Evolutionary conservation across 2,888 invertebrate genomes (phyloP).

Genomic region (Brachycybe producta): DNA sequence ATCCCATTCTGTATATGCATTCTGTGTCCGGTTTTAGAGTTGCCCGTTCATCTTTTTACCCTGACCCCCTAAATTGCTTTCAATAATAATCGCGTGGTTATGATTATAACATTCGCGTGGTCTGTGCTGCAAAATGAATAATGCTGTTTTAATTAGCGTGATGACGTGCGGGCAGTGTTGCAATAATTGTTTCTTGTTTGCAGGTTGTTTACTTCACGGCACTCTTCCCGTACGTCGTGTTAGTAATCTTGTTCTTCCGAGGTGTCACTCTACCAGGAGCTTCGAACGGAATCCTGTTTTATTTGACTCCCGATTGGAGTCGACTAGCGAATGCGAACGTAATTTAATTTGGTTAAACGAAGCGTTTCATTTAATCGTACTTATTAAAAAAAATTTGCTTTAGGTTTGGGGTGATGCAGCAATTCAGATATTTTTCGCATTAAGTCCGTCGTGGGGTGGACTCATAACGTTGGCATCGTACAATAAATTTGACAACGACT

Average conservation of each 20-base stretch:
- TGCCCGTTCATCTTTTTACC: no score
- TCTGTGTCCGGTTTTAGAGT: no score
- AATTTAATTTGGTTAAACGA: constrained; percentile 11
- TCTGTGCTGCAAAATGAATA: not conserved
- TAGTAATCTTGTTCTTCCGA: constrained; percentile 60
- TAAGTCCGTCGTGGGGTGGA: constrained; percentile 77
- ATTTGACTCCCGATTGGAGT: constrained; percentile 62
- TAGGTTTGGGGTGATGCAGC: constrained; percentile 72
- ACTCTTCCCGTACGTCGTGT: constrained; percentile 58
- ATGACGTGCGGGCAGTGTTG: not conserved
- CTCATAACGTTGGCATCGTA: constrained; percentile 72
- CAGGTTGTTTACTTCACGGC: constrained; percentile 63
- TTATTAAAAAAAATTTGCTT: constrained; percentile 3
- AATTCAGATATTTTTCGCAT: constrained; percentile 74
- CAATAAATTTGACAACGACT: constrained; percentile 70
- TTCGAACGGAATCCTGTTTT: constrained; percentile 59
- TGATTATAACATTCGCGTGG: not conserved
- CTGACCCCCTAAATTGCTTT: no score
- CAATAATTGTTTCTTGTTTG: constrained; percentile 21
- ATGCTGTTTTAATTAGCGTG: not conserved
- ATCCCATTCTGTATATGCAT: no score
- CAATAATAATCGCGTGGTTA: not conserved
- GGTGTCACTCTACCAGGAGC: constrained; percentile 71
- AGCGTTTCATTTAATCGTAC: not conserved
- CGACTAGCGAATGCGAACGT: constrained; percentile 54